Evolutionary conservation across 1,140 invertebrate species (phyloP).

Genomic region (Zophobas atratus): DNA sequence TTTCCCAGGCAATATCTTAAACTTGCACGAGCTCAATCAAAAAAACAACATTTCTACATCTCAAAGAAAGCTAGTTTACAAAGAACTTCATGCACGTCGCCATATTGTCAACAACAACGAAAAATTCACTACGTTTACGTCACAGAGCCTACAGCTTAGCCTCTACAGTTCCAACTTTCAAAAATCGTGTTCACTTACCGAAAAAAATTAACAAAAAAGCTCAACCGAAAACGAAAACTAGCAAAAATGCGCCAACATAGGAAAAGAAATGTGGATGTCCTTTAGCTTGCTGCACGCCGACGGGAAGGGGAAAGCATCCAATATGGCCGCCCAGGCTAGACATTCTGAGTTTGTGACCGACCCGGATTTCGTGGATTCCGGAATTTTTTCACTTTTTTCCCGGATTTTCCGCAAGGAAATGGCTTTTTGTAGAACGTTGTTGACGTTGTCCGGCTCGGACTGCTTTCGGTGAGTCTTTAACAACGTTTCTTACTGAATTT

Average conservation of each 20-base stretch:
- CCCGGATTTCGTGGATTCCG: background rate
- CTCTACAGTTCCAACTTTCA: slow-evolving; percentile 18
- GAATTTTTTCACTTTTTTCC: background rate
- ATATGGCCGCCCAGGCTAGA: slow-evolving; percentile 59
- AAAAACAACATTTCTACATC: slow-evolving; percentile 30
- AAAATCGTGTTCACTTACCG: slow-evolving; percentile 14
- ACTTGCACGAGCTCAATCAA: slow-evolving; percentile 21
- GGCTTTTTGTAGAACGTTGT: background rate
- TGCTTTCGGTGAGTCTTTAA: slow-evolving; percentile 30
- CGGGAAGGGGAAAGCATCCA: slow-evolving; percentile 60
- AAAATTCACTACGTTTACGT: slow-evolving; percentile 45
- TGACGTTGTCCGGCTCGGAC: background rate
- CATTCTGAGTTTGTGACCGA: slow-evolving; percentile 37
- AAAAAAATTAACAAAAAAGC: slow-evolving; percentile 19
- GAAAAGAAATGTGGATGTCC: slow-evolving; percentile 56
- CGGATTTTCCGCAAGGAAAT: background rate
- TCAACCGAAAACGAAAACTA: slow-evolving; percentile 23
- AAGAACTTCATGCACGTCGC: slow-evolving; percentile 52
- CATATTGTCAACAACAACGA: slow-evolving; percentile 46
- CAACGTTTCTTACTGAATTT: slow-evolving; percentile 41
- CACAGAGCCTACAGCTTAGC: slow-evolving; percentile 40
- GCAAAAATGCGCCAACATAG: slow-evolving; percentile 54
- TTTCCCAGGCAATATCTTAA: slow-evolving; percentile 12
- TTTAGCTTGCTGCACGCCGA: slow-evolving; percentile 17
- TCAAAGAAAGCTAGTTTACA: slow-evolving; percentile 37